Evolutionary conservation across 1,140 invertebrate genomes (phyloP), one percentile per base, ranked within the genome.

Genomic region (Rhizoglyphus robini): DNA sequence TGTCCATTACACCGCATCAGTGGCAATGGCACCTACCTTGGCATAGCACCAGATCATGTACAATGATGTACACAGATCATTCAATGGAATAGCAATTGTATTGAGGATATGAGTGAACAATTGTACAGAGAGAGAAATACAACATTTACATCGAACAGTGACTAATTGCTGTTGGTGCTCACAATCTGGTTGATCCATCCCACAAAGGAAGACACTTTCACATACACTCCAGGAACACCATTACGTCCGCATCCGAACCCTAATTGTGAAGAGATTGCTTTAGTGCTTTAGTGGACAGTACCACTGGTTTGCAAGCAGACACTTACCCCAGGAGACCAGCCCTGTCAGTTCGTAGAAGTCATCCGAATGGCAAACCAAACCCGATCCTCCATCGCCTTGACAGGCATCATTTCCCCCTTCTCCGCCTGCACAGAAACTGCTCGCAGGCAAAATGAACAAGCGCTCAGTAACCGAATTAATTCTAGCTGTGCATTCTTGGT

Each of bases 151-250:
- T n/a, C n/a, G n/a, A n/a, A n/a, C n/a, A 41, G 36, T 41, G 36
- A 41, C 36, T 41, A 41, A 41, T 41, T 41, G 36, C 36, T 41
- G 18, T 93, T 93, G 65, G 93, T 89, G 72, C 88, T 91, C 72
- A 95, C 93, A 63, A 95, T 95, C 80, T 93, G 90, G 78, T 94
- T 94, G 73, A 95, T 93, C 90, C 90, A 95, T 54, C 90, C 90
- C 68, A 94, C 92, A 76, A 93, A 94, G 4, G 88, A 85, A 20
- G 88, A 90, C 4, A 94, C 89, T 78, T 93, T 93, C 27, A 93
- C 90, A 75, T 94, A 95, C 57, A 95, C 88, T 32, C 90, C 90
- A 18, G 90, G 90, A 18, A 93, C 90, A 74, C 92, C 87, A 47
- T 84, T 78, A 30, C 89, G 78, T 1, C 90, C 89, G 75, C 90